Evolutionary conservation across 2,113 vertebrate genomes (phyloP).

Genomic region (Thamnaconus septentrionalis): DNA sequence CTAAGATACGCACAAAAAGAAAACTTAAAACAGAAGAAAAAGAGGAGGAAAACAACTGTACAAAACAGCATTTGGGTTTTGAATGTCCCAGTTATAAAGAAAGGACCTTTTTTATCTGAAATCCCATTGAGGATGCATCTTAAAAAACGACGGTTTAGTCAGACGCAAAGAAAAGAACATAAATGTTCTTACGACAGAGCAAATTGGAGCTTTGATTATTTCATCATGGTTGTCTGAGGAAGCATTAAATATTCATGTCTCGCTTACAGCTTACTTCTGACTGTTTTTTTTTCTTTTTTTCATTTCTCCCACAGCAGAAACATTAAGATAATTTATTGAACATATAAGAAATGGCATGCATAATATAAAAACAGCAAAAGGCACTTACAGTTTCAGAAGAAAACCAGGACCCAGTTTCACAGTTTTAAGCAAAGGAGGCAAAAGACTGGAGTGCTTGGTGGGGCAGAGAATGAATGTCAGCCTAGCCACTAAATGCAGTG

Average conservation of each 20-base stretch:
- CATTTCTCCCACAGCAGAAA: background rate
- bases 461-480: conserved; percentile 54
- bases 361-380: background rate
- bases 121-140: conserved; percentile 27
- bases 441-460: conserved; percentile 41
- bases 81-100: conserved; percentile 50
- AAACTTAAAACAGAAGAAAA: background rate
- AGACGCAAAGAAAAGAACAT: conserved; percentile 29
- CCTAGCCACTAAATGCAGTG: conserved; percentile 67
- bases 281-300: background rate
- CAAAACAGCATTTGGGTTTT: conserved; percentile 36
- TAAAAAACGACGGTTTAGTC: conserved; percentile 54
- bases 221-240: conserved; percentile 29
- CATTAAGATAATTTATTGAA: background rate
- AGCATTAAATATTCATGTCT: conserved; percentile 23
- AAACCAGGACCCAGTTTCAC: conserved; percentile 25
- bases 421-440: conserved; percentile 29
- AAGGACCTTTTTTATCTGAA: conserved; percentile 32
- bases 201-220: conserved; percentile 54
- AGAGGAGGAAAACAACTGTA: background rate
- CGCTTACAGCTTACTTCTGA: conserved; percentile 7
- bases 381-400: conserved; percentile 59
- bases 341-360: background rate
- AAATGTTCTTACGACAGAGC: conserved; percentile 33
- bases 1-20: too few species aligned